Conservation (phyloP, 2,888 invertebrate genomes). For the Caenorhabditis parvicauda region DNA sequence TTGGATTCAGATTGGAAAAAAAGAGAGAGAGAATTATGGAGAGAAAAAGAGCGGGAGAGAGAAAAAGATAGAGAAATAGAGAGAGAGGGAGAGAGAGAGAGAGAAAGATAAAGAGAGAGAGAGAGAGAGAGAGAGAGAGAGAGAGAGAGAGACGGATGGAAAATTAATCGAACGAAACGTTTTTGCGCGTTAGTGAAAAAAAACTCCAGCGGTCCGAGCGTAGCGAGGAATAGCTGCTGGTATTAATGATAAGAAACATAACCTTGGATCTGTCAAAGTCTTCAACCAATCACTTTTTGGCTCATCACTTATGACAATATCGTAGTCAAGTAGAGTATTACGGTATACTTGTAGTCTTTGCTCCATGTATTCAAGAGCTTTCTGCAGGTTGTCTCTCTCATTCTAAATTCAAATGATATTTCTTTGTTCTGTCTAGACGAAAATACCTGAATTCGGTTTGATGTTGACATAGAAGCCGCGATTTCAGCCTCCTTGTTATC, state of each 20-base stretch:
- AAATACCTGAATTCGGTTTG: conserved; percentile 40
- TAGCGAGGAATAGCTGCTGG: too few species aligned
- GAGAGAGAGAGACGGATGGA: not conserved
- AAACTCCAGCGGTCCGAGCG: too few species aligned
- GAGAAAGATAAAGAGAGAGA: too few species aligned
- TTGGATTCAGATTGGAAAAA: too few species aligned
- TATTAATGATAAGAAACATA: not conserved
- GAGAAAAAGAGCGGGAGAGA: too few species aligned
- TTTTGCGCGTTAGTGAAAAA: not conserved
- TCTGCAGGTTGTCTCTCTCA: conserved; percentile 38
- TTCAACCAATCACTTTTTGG: conserved; percentile 46
- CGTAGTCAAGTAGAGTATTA: conserved; percentile 55
- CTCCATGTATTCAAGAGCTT: conserved; percentile 56
- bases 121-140: too few species aligned
- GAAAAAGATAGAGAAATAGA: too few species aligned
- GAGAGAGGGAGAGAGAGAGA: too few species aligned
- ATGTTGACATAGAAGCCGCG: conserved; percentile 29
- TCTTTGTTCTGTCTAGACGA: not conserved
- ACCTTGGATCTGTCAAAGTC: conserved; percentile 52
- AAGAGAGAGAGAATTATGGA: too few species aligned
- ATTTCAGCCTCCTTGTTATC: conserved; percentile 51
- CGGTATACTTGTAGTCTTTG: conserved; percentile 53
- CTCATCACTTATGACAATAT: conserved; percentile 52
- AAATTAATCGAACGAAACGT: not conserved
- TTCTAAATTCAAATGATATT: conserved; percentile 10